A percentile compares a stretch with the other conserved stretches of the same genome.
phyloP scores from a whole-genome alignment of 2,888 invertebrate species.

The Nasonovia ribisnigri region DNA sequence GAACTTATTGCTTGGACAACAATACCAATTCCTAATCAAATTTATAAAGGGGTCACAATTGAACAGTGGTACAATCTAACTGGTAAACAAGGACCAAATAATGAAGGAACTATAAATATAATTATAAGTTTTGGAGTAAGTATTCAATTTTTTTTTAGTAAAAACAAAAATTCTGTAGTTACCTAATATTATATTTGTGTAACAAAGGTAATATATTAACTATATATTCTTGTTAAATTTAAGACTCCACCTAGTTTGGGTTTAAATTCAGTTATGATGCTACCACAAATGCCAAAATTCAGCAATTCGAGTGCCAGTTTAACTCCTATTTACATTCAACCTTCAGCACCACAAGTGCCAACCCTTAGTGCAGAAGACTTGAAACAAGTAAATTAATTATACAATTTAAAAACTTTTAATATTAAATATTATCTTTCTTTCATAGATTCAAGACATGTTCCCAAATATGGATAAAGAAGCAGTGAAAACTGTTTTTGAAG shows the following conservation, averaged over 20 bases:
- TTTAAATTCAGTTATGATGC: constrained; percentile 78
- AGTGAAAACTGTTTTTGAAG: constrained; percentile 89
- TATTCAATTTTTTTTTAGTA: constrained; percentile 47
- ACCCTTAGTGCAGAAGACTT: constrained; percentile 69
- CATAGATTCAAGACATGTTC: constrained; percentile 95
- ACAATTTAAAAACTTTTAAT: background rate
- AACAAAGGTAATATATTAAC: background rate
- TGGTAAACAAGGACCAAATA: constrained; percentile 94
- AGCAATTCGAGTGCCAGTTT: constrained; percentile 68
- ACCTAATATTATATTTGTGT: background rate
- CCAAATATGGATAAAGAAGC: constrained; percentile 94
- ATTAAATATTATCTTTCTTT: constrained; percentile 67
- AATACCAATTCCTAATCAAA: constrained; percentile 86
- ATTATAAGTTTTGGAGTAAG: constrained; percentile 85
- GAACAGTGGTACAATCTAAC: constrained; percentile 96
- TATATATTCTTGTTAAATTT: constrained; percentile 69
- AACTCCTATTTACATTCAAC: constrained; percentile 71
- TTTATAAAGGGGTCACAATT: constrained; percentile 88
- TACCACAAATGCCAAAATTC: constrained; percentile 73
- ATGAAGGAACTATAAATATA: constrained; percentile 93
- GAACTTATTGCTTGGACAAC: constrained; percentile 96
- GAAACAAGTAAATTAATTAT: constrained; percentile 51
- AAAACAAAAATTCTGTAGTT: background rate
- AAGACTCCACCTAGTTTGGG: constrained; percentile 70
- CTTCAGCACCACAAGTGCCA: constrained; percentile 72